A percentile compares a stretch with the other conserved stretches of the same genome.
Evolutionary conservation across 2,888 invertebrate species (phyloP).

Genomic region (Drosophila subquinaria): DNA sequence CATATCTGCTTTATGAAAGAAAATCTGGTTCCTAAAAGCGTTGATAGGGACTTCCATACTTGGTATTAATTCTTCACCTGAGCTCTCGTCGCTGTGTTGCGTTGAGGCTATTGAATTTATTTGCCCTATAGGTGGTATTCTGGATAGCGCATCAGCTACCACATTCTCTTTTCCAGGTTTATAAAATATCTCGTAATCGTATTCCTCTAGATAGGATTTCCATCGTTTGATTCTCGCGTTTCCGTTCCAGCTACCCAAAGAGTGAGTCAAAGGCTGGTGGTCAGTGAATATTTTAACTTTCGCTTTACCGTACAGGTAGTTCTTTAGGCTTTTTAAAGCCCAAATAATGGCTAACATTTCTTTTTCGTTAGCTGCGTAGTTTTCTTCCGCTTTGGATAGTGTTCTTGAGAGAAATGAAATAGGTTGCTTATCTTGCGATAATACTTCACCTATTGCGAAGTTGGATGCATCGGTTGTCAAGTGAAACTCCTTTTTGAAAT

Average conservation of each 20-base stretch:
- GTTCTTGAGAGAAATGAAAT: too few species aligned
- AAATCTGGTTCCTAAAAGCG: slow-evolving; percentile 50
- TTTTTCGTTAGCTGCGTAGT: too few species aligned
- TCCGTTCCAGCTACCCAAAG: slow-evolving; percentile 1
- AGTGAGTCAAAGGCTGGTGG: not conserved
- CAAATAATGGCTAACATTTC: too few species aligned
- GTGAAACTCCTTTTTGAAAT: too few species aligned
- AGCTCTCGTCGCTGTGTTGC: slow-evolving; percentile 45
- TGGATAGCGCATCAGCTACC: too few species aligned
- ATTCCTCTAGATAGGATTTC: slow-evolving; percentile 45
- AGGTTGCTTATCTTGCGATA: too few species aligned
- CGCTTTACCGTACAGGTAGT: not conserved
- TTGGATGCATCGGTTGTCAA: too few species aligned
- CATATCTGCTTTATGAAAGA: slow-evolving; percentile 2
- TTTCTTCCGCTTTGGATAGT: too few species aligned
- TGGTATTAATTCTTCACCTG: slow-evolving; percentile 34
- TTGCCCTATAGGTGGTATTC: too few species aligned
- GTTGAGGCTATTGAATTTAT: slow-evolving; percentile 33
- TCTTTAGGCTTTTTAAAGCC: not conserved
- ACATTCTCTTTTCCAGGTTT: not conserved
- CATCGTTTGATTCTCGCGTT: slow-evolving; percentile 37
- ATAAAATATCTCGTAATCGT: slow-evolving; percentile 11
- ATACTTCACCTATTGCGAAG: too few species aligned
- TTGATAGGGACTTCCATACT: slow-evolving; percentile 41
- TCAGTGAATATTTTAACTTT: not conserved